Percentiles rank a stretch among this genome's conserved stretches.
These are phyloP conservation scores for Lindbergichthys nudifrons DNA, from an alignment of 2,797 vertebrate genomes.

Conservation along the genomic window DNA sequence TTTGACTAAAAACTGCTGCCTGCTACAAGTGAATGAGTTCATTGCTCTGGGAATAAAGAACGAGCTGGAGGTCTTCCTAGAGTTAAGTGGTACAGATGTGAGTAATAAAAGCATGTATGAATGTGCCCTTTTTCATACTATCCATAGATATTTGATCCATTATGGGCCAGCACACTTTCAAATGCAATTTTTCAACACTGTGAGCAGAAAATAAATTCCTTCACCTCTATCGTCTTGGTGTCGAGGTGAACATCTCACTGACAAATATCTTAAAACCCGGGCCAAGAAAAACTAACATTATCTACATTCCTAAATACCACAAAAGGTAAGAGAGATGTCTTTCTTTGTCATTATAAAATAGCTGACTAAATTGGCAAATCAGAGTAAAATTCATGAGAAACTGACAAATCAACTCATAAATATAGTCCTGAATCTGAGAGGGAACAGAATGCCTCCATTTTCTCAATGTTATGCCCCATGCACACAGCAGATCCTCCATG, in stretches of 20 bases:
- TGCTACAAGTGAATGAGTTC: not conserved
- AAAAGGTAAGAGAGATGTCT: not conserved
- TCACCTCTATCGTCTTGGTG: not conserved
- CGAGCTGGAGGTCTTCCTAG: not conserved
- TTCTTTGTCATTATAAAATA: not conserved
- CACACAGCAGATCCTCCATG: slow-evolving; percentile 16
- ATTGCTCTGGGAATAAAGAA: too few species aligned
- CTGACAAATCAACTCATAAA: not conserved
- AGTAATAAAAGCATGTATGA: too few species aligned
- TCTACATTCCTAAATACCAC: not conserved
- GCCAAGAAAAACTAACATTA: not conserved
- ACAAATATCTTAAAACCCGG: not conserved
- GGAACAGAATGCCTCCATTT: slow-evolving; percentile 25
- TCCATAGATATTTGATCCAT: not conserved
- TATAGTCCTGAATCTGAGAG: slow-evolving; percentile 15
- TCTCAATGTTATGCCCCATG: slow-evolving; percentile 14
- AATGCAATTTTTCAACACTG: not conserved
- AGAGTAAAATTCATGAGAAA: not conserved
- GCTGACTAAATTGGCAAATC: not conserved
- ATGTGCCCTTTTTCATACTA: not conserved
- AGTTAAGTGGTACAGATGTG: not conserved
- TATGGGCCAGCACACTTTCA: not conserved
- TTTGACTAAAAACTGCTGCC: too few species aligned
- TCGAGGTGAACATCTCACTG: not conserved
- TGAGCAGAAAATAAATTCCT: not conserved